Evolutionary conservation across 2,888 invertebrate genomes (phyloP).

Genomic region (Tolmerus cingulatus): DNA sequence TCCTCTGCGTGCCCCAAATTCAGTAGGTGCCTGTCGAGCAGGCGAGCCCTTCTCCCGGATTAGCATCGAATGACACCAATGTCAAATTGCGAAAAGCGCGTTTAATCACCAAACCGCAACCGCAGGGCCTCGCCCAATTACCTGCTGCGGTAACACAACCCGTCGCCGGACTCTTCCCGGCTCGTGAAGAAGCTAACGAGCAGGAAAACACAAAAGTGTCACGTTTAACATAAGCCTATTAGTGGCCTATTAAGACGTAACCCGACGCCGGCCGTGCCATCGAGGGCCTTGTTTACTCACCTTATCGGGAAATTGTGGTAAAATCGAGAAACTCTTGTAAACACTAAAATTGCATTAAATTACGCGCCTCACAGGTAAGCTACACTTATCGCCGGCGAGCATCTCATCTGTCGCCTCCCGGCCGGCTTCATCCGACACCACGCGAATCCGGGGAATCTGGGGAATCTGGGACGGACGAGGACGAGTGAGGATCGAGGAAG

Average conservation of each 20-base stretch:
- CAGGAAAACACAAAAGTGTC: conserved; percentile 55
- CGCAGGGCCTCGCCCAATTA: conserved; percentile 38
- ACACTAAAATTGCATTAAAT: conserved; percentile 37
- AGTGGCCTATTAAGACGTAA: conserved; percentile 52
- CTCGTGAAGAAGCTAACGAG: conserved; percentile 26
- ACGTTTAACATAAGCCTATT: conserved; percentile 62
- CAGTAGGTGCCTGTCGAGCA: neutral
- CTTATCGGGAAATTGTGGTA: conserved; percentile 24
- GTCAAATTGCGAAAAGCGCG: conserved; percentile 34
- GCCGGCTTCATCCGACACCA: conserved; percentile 2
- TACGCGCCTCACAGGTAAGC: conserved; percentile 9
- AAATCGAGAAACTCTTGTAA: conserved; percentile 36
- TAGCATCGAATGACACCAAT: conserved; percentile 26
- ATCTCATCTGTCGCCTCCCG: conserved; percentile 19
- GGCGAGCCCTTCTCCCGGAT: conserved; percentile 10
- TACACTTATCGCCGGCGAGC: neutral
- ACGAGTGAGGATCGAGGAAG: neutral
- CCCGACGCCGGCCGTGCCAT: conserved; percentile 15
- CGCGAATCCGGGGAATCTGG: neutral
- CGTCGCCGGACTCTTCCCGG: neutral
- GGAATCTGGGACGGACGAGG: neutral
- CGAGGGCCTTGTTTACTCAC: conserved; percentile 22
- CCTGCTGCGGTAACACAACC: conserved; percentile 11
- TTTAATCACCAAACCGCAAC: conserved; percentile 38
- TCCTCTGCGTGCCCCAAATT: neutral